Evolutionary conservation across 92 coral and sea anemone species (phyloP).

Genomic region (Siderastrea radians): DNA sequence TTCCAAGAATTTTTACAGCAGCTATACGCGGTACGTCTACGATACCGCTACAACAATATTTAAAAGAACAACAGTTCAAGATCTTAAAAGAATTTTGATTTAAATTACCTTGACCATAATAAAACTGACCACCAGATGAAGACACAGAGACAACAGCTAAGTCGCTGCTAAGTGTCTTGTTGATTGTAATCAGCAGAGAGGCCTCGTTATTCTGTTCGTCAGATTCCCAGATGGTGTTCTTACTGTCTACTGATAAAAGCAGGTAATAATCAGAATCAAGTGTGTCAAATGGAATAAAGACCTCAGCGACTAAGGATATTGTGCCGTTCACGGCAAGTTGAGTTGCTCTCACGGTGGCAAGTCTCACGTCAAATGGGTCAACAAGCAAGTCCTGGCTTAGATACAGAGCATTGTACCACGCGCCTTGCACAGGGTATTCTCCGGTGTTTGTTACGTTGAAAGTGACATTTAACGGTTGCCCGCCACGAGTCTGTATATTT

Average conservation of each 20-base stretch:
- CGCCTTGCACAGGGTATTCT: constrained; percentile 31
- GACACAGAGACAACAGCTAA: constrained; percentile 74
- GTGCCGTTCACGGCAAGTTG: constrained; percentile 53
- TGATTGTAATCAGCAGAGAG: constrained; percentile 52
- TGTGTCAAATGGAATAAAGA: constrained; percentile 84
- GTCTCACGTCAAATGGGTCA: constrained; percentile 81
- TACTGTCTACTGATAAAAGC: constrained; percentile 72
- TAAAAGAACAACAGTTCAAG: no score
- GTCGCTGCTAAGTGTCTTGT: constrained; percentile 73
- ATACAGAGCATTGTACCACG: constrained; percentile 74
- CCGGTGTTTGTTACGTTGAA: constrained; percentile 77
- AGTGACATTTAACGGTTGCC: constrained; percentile 65
- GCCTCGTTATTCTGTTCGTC: constrained; percentile 79
- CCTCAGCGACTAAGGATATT: constrained; percentile 30
- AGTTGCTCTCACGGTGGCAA: constrained; percentile 42
- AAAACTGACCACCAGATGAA: constrained; percentile 51
- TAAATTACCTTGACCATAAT: constrained; percentile 65
- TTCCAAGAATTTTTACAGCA: no score
- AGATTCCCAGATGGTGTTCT: constrained; percentile 63
- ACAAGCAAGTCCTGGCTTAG: constrained; percentile 79
- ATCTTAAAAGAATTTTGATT: no score
- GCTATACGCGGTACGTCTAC: no score
- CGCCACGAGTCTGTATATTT: constrained; percentile 64
- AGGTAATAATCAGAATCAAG: constrained; percentile 77
- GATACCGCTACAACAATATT: no score